Percentiles rank a stretch among this genome's conserved stretches.
phyloP scores from a whole-genome alignment of 2,113 vertebrate genomes.

The Rafetus swinhoei region DNA sequence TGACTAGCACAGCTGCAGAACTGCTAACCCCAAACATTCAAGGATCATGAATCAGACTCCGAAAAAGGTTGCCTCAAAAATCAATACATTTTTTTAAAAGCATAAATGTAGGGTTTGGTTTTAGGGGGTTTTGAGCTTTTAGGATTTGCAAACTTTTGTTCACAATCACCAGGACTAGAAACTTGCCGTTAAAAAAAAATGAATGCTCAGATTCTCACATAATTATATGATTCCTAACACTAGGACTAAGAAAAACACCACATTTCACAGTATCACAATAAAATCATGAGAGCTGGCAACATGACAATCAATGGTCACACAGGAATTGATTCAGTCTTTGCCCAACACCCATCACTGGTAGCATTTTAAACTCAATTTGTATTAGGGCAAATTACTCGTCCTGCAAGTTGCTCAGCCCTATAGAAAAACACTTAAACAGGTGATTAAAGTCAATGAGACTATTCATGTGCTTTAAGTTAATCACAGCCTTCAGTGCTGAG shows the following conservation, averaged over 20 bases:
- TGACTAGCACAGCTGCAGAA: neutral
- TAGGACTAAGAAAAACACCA: neutral
- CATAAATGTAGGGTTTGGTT: neutral
- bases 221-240: neutral
- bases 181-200: neutral
- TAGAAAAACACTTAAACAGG: neutral
- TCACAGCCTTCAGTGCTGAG: neutral
- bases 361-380: neutral
- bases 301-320: neutral
- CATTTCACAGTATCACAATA: conserved; percentile 7
- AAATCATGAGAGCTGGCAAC: neutral
- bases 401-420: neutral
- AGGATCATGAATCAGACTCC: conserved; percentile 18
- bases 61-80: conserved; percentile 35
- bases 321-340: neutral
- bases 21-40: conserved; percentile 12
- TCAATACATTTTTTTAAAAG: neutral
- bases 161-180: accelerated
- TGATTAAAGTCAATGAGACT: neutral
- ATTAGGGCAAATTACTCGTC: neutral
- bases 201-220: neutral
- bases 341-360: neutral
- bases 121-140: neutral
- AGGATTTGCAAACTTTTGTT: neutral
- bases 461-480: neutral